These are phyloP conservation scores for Heteractis magnifica DNA, from an alignment of 92 coral and sea anemone species.

Conservation along the genomic window DNA sequence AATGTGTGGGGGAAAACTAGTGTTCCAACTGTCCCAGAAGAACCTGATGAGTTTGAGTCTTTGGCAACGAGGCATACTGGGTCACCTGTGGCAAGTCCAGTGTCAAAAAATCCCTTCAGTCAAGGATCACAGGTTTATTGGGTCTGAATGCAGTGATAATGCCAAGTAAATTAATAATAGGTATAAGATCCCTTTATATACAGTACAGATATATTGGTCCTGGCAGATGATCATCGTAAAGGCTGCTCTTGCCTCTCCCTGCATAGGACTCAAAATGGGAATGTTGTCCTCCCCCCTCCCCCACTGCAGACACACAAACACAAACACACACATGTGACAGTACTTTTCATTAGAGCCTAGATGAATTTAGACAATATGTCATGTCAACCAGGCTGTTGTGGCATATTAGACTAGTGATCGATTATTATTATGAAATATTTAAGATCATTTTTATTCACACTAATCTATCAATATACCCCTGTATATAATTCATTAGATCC, in stretches of 20 bases:
- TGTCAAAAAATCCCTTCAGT: conserved; percentile 50
- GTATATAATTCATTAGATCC: neutral
- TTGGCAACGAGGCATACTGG: conserved; percentile 59
- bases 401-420: neutral
- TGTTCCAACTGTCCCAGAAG: conserved; percentile 29
- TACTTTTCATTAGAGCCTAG: neutral
- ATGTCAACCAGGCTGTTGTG: neutral
- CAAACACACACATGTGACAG: neutral
- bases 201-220: neutral
- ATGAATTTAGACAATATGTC: neutral
- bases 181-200: neutral
- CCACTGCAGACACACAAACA: neutral
- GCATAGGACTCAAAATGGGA: too few species aligned
- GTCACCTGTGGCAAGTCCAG: conserved; percentile 44
- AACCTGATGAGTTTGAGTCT: conserved; percentile 60
- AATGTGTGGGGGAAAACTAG: conserved; percentile 32
- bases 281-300: neutral
- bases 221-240: neutral
- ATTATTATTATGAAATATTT: neutral
- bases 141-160: conserved; percentile 35
- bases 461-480: neutral
- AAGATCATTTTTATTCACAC: neutral
- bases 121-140: conserved; percentile 53
- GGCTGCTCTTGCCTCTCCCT: too few species aligned
- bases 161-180: conserved; percentile 6